Percentiles rank a stretch among this genome's conserved stretches.
Evolutionary conservation across 2,113 vertebrate genomes (phyloP).

Genomic region (Phaethornis superciliosus): DNA sequence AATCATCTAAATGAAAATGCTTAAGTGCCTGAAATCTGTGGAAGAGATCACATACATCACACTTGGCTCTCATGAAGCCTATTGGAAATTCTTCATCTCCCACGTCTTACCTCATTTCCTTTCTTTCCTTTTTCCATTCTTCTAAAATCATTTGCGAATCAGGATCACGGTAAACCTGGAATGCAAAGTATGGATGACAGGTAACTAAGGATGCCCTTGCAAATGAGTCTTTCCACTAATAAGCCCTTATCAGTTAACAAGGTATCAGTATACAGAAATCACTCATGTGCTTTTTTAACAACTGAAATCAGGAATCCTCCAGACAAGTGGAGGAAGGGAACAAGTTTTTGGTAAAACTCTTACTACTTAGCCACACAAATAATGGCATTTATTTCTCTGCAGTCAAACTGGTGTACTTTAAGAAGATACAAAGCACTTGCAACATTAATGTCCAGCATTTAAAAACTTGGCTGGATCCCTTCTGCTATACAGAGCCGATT

Average conservation of each 20-base stretch:
- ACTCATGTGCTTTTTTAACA: background rate
- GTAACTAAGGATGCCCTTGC: background rate
- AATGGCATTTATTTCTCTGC: background rate
- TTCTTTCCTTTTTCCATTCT: constrained; percentile 93
- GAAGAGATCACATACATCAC: background rate
- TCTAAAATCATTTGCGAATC: constrained; percentile 88
- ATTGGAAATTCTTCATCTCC: background rate
- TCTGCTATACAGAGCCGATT: background rate
- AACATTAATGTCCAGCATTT: background rate
- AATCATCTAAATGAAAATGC: background rate
- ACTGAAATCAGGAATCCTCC: background rate
- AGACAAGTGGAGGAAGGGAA: background rate
- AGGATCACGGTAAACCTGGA: constrained; percentile 87
- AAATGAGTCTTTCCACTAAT: background rate
- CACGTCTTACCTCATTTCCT: constrained; percentile 84
- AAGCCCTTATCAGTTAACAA: background rate
- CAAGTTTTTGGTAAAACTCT: background rate
- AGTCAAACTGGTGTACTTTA: background rate
- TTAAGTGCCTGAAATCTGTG: background rate
- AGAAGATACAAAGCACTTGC: background rate
- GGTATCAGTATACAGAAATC: background rate
- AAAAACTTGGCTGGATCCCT: background rate
- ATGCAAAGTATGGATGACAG: background rate
- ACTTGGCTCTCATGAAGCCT: background rate
- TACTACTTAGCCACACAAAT: background rate